Evolutionary conservation across 2,113 vertebrate species (phyloP).

Genomic region (Heterochromis multidens): DNA sequence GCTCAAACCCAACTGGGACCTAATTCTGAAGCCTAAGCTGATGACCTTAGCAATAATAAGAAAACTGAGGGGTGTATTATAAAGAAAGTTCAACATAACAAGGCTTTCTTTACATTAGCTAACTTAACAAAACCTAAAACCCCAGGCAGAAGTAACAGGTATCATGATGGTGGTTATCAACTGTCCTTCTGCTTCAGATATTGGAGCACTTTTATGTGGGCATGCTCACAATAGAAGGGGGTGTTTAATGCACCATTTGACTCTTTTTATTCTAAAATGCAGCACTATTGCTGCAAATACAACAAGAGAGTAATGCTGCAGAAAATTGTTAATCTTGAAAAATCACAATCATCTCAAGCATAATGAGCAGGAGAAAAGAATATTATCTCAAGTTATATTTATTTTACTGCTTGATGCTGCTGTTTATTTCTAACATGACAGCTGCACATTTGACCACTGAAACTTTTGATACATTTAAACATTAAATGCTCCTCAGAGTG

Average conservation of each 20-base stretch:
- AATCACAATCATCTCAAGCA: neutral
- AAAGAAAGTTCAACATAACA: neutral
- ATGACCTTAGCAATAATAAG: neutral
- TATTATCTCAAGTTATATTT: neutral
- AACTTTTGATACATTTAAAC: neutral
- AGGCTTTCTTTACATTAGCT: neutral
- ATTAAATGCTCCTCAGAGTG: neutral
- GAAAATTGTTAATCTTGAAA: neutral
- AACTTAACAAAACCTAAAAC: neutral
- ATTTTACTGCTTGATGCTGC: neutral
- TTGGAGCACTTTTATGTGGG: neutral
- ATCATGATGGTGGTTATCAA: neutral
- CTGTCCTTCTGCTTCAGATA: neutral
- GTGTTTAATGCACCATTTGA: neutral
- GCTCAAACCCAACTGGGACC: neutral
- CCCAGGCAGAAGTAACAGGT: neutral
- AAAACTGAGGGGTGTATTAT: neutral
- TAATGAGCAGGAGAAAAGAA: neutral
- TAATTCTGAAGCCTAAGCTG: neutral
- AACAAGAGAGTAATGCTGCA: neutral
- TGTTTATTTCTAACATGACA: neutral
- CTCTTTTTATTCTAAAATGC: neutral
- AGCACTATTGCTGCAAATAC: neutral
- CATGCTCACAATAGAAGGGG: neutral
- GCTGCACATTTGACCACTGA: neutral